Conservation (phyloP, 2,888 invertebrate genomes). For the Drymonia ruficornis region DNA sequence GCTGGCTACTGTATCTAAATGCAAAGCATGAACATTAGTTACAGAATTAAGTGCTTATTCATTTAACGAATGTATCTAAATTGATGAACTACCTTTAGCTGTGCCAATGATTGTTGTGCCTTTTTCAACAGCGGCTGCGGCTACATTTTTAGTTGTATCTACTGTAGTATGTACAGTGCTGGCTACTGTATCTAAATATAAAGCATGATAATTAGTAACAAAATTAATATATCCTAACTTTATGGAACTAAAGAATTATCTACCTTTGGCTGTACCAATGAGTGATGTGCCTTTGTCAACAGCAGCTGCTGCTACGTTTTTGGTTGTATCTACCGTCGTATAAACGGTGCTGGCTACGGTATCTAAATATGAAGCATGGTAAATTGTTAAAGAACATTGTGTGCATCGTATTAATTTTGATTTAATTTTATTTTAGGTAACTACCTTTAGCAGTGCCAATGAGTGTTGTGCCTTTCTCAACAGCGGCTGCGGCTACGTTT, state of each 20-base stretch:
- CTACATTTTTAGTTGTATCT: constrained; percentile 34
- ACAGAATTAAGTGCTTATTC: constrained; percentile 4
- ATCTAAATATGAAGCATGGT: constrained; percentile 31
- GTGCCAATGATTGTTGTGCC: constrained; percentile 20
- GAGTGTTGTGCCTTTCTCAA: constrained; percentile 46
- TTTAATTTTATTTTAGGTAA: too few species aligned
- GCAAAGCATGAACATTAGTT: constrained; percentile 5
- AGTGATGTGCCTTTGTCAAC: constrained; percentile 50
- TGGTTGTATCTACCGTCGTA: constrained; percentile 46
- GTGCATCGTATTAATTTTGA: too few species aligned
- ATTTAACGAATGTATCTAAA: background rate
- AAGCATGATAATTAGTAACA: constrained; percentile 3
- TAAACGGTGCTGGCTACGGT: constrained; percentile 43
- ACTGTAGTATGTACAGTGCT: constrained; percentile 27
- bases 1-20: constrained; percentile 28
- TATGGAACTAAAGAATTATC: too few species aligned
- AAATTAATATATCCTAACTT: background rate
- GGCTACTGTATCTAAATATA: constrained; percentile 23
- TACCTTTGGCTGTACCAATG: constrained; percentile 42
- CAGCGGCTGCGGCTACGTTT: constrained; percentile 42
- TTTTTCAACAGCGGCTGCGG: constrained; percentile 24
- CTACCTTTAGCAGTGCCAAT: constrained; percentile 54
- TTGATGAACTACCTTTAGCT: constrained; percentile 28
- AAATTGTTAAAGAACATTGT: constrained; percentile 15
- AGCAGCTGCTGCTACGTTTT: constrained; percentile 45